Evolutionary conservation across 2,113 vertebrate genomes (phyloP).

Genomic region (Oreotrochilus melanogaster): DNA sequence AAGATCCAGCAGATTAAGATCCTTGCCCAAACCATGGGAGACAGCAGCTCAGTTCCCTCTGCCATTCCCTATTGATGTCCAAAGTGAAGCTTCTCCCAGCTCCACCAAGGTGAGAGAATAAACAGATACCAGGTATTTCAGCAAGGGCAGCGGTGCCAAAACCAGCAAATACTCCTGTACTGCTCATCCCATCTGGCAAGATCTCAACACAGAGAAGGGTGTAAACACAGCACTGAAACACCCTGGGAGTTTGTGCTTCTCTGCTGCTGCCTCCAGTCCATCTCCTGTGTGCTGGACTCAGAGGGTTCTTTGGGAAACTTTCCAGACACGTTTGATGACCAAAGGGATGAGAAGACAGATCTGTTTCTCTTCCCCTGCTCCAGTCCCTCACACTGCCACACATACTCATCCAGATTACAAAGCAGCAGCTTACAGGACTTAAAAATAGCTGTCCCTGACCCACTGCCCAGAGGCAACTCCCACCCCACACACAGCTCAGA

Average conservation of each 20-base stretch:
- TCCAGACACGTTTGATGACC: background rate
- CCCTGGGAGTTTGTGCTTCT: background rate
- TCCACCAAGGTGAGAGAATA: background rate
- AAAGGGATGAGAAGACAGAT: background rate
- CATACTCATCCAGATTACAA: background rate
- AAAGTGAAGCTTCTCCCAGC: background rate
- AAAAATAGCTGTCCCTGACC: background rate
- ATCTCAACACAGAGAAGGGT: background rate
- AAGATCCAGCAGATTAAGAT: background rate
- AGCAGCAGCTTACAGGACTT: background rate
- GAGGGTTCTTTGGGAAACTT: background rate
- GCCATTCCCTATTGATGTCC: background rate
- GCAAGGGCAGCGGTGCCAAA: constrained; percentile 31
- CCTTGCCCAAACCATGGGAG: background rate
- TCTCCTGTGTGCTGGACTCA: background rate
- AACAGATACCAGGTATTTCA: background rate
- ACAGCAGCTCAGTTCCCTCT: background rate
- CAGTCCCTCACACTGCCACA: background rate
- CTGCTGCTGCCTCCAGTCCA: background rate
- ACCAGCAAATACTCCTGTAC: background rate
- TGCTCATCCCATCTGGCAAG: background rate
- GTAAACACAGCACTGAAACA: background rate
- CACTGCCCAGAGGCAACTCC: background rate
- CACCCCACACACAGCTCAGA: background rate
- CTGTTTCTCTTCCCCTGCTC: background rate